A percentile compares a stretch with the other conserved stretches of the same genome.
phyloP scores from a whole-genome alignment of 1,140 invertebrate genomes.

The Pachypeltis micranthus region DNA sequence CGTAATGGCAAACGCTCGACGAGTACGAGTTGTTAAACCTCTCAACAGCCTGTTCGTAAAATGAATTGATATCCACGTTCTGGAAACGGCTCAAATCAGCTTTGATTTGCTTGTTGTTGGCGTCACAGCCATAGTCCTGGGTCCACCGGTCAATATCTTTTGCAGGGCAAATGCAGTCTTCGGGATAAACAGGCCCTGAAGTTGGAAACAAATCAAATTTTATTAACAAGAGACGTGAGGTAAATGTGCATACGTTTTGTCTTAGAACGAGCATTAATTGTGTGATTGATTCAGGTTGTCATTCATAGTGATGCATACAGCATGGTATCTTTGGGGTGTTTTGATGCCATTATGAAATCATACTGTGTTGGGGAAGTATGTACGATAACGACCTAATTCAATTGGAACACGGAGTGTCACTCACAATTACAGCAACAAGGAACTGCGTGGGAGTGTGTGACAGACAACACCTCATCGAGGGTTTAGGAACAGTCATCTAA shows the following conservation, averaged over 20 bases:
- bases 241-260: not conserved
- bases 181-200: constrained; percentile 57
- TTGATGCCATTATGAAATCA: too few relatives aligned
- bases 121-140: constrained; percentile 51
- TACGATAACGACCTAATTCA: too few relatives aligned
- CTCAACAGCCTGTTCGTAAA: constrained; percentile 48
- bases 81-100: constrained; percentile 59
- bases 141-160: constrained; percentile 52
- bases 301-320: too few relatives aligned
- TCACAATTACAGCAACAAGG: too few relatives aligned
- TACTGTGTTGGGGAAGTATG: too few relatives aligned
- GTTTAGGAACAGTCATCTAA: too few relatives aligned
- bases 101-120: constrained; percentile 53
- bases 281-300: too few relatives aligned
- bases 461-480: too few relatives aligned
- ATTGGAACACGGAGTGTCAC: too few relatives aligned
- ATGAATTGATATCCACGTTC: constrained; percentile 55
- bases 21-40: constrained; percentile 59
- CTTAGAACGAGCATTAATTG: too few relatives aligned
- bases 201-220: constrained; percentile 15
- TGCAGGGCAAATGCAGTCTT: constrained; percentile 74
- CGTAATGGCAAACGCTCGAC: constrained; percentile 83
- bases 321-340: too few relatives aligned
- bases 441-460: too few relatives aligned
- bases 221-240: not conserved